Evolutionary conservation across 2,113 vertebrate species (phyloP).

Genomic region (Anoplopoma fimbria): DNA sequence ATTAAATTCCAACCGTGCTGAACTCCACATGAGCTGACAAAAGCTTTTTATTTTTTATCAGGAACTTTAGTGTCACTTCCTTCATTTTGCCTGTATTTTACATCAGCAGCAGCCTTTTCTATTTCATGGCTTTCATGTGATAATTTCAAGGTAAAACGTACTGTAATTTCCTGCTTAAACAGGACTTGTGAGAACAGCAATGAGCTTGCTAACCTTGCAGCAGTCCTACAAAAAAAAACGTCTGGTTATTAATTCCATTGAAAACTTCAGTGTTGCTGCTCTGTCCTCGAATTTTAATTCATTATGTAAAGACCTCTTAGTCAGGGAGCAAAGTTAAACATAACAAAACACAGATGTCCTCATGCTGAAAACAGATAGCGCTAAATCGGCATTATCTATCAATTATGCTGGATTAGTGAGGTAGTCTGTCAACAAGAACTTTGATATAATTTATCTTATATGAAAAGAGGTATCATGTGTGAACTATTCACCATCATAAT

Average conservation of each 20-base stretch:
- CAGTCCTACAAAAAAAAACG: background rate
- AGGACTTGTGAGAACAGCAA: conserved; percentile 29
- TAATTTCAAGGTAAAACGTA: conserved; percentile 36
- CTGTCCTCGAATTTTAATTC: conserved; percentile 44
- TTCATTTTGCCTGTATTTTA: conserved; percentile 4
- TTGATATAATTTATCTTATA: conserved; percentile 4
- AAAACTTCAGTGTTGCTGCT: conserved; percentile 12
- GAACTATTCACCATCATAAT: conserved; percentile 2
- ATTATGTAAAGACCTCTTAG: conserved; percentile 46
- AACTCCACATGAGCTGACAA: conserved; percentile 31
- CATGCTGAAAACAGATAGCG: conserved; percentile 29
- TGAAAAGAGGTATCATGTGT: background rate
- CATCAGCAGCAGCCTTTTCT: conserved; percentile 20
- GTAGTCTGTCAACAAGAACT: background rate
- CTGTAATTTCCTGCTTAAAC: conserved; percentile 43
- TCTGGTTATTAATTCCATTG: conserved; percentile 9
- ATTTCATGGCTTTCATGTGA: conserved; percentile 26
- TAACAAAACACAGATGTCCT: conserved; percentile 24
- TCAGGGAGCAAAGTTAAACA: conserved; percentile 19
- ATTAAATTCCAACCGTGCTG: conserved; percentile 11
- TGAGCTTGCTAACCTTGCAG: conserved; percentile 20
- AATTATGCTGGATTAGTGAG: conserved; percentile 39
- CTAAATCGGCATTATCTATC: conserved; percentile 43
- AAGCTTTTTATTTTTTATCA: conserved; percentile 19
- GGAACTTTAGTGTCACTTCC: background rate